Evolutionary conservation across 2,888 invertebrate genomes (phyloP).

Genomic region (Boloria euphrosyne): DNA sequence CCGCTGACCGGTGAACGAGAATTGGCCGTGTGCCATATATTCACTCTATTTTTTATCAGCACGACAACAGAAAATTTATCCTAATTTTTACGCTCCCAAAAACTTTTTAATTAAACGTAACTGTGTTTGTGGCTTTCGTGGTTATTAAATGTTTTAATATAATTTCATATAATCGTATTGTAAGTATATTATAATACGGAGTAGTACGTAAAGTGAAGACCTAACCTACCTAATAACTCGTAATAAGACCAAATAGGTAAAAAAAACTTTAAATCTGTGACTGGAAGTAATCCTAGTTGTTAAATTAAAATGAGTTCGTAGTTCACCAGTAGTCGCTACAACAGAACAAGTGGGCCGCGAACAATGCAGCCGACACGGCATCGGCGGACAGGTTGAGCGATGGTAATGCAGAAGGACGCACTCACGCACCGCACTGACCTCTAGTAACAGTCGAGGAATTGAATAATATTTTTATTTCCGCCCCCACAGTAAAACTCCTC

Average conservation of each 20-base stretch:
- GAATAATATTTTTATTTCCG: no score
- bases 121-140: conserved; percentile 9
- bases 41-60: conserved; percentile 1
- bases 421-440: background rate
- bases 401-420: conserved; percentile 42
- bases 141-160: conserved; percentile 3
- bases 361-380: conserved; percentile 39
- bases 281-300: conserved; percentile 18
- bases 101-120: conserved; percentile 21
- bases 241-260: background rate
- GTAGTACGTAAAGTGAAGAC: no score
- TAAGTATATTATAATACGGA: background rate
- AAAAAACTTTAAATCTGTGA: conserved; percentile 11
- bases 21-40: conserved; percentile 14
- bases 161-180: background rate
- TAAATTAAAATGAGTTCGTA: conserved; percentile 23
- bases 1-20: background rate
- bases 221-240: no score
- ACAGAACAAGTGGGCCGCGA: conserved; percentile 37
- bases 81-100: conserved; percentile 19
- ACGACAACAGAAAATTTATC: conserved; percentile 14
- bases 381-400: conserved; percentile 47
- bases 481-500: no score
- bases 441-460: no score
- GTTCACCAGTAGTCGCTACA: conserved; percentile 23